Base-by-base conservation (phyloP, 2,113 vertebrate species). In the Lepus europaeus region DNA sequence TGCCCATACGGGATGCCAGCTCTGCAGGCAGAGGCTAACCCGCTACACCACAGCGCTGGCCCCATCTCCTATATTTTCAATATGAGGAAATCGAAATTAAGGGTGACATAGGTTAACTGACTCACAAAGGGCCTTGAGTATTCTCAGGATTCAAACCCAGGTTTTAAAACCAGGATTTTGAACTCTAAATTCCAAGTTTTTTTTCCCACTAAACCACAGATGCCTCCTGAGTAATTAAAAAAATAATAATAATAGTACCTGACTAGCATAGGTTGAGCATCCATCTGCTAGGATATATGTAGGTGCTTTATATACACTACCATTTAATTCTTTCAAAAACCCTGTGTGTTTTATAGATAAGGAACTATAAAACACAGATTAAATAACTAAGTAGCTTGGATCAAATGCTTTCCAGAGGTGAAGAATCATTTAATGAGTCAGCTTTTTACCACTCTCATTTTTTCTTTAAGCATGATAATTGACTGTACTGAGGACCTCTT, bases 311-410 rank as follows among this genome's bases (percentile, higher is more conserved):
- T 29, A 45, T 22, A 79, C 9, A 61, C 82, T 51, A 31, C 39
- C 11, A 51, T 87, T 82, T 83, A 70, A 76, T 74, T 23, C 25
- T 80, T 23, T 76, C 16, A 82, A 76, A 2, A 74, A 82, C 9
- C 12, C 16, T 45, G 29, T 89, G n/a, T 56, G 29, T 64, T 70
- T 92, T 84, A 93, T 53, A 84, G 16, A 64, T 49, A 89, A 92
- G 14, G 33, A 89, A 39, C 13, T 72, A 89, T 39, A 74, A 93
- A 95, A 68, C 36, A 90, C 6, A 73, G 25, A 36, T 36, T 89
- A 68, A 74, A 66, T 89, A 88, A 83, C 17, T 85, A 49, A 85
- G n/a, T 5, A 72, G 45, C 45, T 45, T 45, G 10, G 33, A 53
- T 70, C 39, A 92, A 77, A 25, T 72, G 29, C 20, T 83, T 69